These are phyloP conservation scores for Flexamia atlantica DNA, from an alignment of 2,888 invertebrate genomes.

Conservation along the genomic window DNA sequence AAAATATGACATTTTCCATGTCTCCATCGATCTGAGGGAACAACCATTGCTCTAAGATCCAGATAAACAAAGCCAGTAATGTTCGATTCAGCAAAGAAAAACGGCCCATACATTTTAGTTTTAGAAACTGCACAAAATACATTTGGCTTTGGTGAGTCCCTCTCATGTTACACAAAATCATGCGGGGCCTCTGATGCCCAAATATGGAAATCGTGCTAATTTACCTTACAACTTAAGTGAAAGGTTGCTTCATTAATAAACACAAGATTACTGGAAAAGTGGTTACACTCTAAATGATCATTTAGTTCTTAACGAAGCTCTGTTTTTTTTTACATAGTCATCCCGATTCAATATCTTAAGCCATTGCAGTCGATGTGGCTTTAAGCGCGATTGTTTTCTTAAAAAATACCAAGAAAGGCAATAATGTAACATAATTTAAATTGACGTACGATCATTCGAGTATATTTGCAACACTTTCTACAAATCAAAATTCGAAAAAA, in stretches of 20 bases:
- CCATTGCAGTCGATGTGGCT: background rate
- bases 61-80: background rate
- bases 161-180: conserved; percentile 24
- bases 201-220: conserved; percentile 22
- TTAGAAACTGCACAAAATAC: conserved; percentile 35
- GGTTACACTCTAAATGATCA: background rate
- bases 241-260: conserved; percentile 45
- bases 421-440: too few species aligned
- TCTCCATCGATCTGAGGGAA: background rate
- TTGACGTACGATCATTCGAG: too few species aligned
- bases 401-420: background rate
- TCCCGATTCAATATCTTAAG: background rate
- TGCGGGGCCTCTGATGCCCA: conserved; percentile 15
- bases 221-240: conserved; percentile 29
- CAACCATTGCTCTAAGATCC: conserved; percentile 1
- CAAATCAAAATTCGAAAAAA: too few species aligned
- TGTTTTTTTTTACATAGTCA: background rate
- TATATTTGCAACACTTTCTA: too few species aligned
- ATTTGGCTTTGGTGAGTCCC: conserved; percentile 21
- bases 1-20: too few species aligned
- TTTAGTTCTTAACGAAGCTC: background rate
- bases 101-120: conserved; percentile 8
- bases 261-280: conserved; percentile 26
- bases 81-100: conserved; percentile 5
- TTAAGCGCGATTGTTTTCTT: background rate